Evolutionary conservation across 2,888 invertebrate species (phyloP), one percentile per base, ranked within the genome.

Genomic region (Diarsia brunnea): DNA sequence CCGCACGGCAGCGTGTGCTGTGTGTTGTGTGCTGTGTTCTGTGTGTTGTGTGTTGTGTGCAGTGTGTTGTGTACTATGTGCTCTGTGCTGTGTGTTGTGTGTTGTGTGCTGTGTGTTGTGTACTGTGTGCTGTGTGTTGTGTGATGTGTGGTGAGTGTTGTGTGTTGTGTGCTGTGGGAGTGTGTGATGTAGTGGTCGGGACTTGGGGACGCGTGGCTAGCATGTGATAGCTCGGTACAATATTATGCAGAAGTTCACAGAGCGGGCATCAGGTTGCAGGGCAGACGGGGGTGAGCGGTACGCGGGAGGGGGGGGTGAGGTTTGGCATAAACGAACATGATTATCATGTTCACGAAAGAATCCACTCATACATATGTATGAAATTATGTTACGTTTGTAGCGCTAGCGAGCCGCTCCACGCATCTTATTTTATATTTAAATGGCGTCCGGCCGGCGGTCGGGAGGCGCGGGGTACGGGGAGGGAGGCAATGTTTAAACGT

Each of bases 301-400:
- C 12, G n/a, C 4, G 11, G 21, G 66, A 14, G 27, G 1, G 47
- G 27, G 51, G 55, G 31, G 43, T 0, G 65, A 16, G 51, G 71
- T 43, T 69, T 67, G 68, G 71, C 75, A 82, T 81, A 76, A 82
- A 77, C 78, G 79, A 77, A 79, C 87, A 78, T 79, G 81, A 87
- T 85, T 86, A 83, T 85, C 79, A 74, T 78, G 71, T 81, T 84
- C 77, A 78, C 64, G 77, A 87, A 81, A 84, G 81, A 88, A 85
- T 85, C 76, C 81, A 86, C 81, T 88, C 89, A 89, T 89, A 78
- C 86, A 89, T 89, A 89, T 89, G 88, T 84, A 89, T 89, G 89
- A 79, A 84, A 87, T 85, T 81, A 87, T 75, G 82, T 69, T 69
- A 79, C 82, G 77, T 84, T 79, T 77, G 81, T 77, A 69, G 75